These are phyloP conservation scores for Oscheius onirici DNA, from an alignment of 2,888 invertebrate species.

Conservation along the genomic window DNA sequence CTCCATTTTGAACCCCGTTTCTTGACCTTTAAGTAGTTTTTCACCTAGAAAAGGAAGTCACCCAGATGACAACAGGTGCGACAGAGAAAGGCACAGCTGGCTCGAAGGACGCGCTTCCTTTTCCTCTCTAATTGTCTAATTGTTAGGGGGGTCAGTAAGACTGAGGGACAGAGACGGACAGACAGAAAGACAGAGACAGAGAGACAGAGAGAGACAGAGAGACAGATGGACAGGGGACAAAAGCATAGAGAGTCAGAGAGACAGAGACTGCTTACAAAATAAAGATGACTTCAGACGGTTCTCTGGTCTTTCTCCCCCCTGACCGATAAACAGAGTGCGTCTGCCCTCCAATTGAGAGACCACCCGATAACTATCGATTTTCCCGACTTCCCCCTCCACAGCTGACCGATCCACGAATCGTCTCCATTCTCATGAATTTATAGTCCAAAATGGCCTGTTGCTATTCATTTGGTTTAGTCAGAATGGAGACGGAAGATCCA, in stretches of 20 bases:
- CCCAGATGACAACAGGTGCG: conserved; percentile 23
- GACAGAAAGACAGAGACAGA: not conserved
- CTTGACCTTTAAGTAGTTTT: conserved; percentile 4
- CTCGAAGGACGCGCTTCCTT: conserved; percentile 1
- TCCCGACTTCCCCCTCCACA: conserved; percentile 1
- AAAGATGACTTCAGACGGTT: not conserved
- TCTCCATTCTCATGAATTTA: not conserved
- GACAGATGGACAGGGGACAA: no score
- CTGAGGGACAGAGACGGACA: not conserved
- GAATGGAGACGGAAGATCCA: conserved; percentile 65
- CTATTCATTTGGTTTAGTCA: conserved; percentile 7
- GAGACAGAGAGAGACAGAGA: no score
- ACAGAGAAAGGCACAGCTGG: conserved; percentile 3
- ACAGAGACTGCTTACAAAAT: not conserved
- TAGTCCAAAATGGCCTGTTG: not conserved
- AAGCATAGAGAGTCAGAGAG: no score
- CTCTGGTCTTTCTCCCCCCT: not conserved
- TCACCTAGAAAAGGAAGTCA: not conserved
- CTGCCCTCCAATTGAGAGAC: not conserved
- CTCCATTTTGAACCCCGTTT: no score
- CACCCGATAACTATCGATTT: not conserved
- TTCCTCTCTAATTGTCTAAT: not conserved
- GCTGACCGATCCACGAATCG: not conserved
- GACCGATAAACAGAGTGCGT: not conserved
- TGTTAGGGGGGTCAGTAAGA: not conserved